Percentiles rank a stretch among this genome's conserved stretches.
These are phyloP conservation scores for Cyphomyrus plagiostoma DNA, from an alignment of 2,113 vertebrate species.

Conservation along the genomic window DNA sequence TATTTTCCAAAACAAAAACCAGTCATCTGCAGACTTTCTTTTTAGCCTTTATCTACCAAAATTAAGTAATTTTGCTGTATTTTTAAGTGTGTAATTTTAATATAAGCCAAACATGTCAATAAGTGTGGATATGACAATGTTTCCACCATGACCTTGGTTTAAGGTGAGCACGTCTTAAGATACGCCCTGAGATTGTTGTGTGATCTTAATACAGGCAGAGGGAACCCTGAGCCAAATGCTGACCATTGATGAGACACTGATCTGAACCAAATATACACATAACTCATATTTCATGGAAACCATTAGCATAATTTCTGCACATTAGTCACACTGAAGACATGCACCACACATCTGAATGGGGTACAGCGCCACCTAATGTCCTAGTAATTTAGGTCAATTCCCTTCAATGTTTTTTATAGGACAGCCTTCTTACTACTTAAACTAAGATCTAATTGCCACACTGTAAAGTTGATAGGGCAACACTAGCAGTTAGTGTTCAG, in stretches of 20 bases:
- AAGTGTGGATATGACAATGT: neutral
- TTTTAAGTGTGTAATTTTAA: neutral
- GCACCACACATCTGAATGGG: neutral
- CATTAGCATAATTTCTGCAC: neutral
- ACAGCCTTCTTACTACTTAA: neutral
- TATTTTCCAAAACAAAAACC: neutral
- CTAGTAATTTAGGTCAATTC: neutral
- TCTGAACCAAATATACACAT: neutral
- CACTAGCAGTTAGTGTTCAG: neutral
- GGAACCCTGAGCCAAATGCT: neutral
- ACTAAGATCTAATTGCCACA: neutral
- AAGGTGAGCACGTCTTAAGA: neutral
- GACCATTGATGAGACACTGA: neutral
- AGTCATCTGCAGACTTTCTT: neutral
- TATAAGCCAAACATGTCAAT: neutral
- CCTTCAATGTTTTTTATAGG: neutral
- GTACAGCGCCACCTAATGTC: neutral
- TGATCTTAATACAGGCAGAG: neutral
- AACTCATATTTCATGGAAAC: neutral
- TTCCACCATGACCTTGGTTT: neutral
- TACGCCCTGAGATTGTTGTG: neutral
- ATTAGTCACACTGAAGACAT: neutral
- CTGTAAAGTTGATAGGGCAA: neutral
- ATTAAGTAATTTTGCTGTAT: neutral
- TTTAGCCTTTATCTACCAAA: neutral